phyloP scores from a whole-genome alignment of 2,797 vertebrate genomes.

The Toxotes lorentzi region DNA sequence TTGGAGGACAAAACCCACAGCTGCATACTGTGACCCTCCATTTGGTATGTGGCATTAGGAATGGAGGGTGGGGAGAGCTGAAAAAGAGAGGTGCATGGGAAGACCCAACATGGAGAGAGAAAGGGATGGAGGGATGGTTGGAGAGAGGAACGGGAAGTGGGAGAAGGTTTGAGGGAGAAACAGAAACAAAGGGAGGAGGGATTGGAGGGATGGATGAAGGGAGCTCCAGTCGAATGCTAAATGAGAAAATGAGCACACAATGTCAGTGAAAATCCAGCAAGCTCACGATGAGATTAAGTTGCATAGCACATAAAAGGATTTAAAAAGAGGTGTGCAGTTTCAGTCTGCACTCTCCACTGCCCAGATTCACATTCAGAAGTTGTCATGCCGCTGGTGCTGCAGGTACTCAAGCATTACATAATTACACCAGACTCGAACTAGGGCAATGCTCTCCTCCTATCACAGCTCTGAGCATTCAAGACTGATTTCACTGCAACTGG shows the following conservation, averaged over 20 bases:
- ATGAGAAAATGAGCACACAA: slow-evolving; percentile 30
- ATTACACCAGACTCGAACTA: slow-evolving; percentile 78
- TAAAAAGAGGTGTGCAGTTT: slow-evolving; percentile 52
- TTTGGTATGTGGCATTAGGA: slow-evolving; percentile 63
- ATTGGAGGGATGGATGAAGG: slow-evolving; percentile 15
- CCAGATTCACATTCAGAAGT: slow-evolving; percentile 70
- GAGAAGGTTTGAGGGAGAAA: slow-evolving; percentile 22
- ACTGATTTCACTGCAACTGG: slow-evolving; percentile 65
- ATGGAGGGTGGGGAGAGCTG: slow-evolving; percentile 11
- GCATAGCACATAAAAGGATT: slow-evolving; percentile 40
- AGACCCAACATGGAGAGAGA: neutral
- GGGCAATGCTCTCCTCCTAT: slow-evolving; percentile 73
- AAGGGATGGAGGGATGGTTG: neutral
- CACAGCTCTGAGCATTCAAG: slow-evolving; percentile 55
- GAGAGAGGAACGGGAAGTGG: slow-evolving; percentile 17
- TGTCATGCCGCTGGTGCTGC: slow-evolving; percentile 73
- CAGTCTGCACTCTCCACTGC: slow-evolving; percentile 53
- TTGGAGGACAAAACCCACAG: slow-evolving; percentile 74
- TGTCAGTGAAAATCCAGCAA: slow-evolving; percentile 5
- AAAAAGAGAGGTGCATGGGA: slow-evolving; percentile 11
- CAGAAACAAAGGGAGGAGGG: slow-evolving; percentile 18
- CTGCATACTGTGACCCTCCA: slow-evolving; percentile 75
- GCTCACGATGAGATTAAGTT: slow-evolving; percentile 53
- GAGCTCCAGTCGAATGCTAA: slow-evolving; percentile 29
- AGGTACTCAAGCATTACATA: slow-evolving; percentile 82